A percentile compares a stretch with the other conserved stretches of the same genome.
Evolutionary conservation across 2,888 invertebrate species (phyloP).

Genomic region (Eremobia ochroleuca): DNA sequence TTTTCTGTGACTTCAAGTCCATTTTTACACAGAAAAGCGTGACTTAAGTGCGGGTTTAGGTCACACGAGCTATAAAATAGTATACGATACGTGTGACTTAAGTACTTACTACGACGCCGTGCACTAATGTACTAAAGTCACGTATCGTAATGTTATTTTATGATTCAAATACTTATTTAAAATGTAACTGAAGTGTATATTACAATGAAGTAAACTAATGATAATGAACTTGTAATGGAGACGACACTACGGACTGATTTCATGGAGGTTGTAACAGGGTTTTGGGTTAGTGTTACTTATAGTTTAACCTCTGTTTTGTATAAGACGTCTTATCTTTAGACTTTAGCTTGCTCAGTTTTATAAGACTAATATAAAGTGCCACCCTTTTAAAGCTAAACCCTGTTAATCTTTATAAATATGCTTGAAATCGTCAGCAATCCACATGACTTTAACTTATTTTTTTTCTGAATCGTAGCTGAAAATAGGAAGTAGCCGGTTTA

Average conservation of each 20-base stretch:
- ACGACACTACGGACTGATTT: background rate
- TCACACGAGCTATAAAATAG: background rate
- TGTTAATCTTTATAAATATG: background rate
- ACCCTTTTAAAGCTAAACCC: background rate
- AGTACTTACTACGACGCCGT: too few relatives aligned
- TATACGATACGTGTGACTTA: background rate
- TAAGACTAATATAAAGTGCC: background rate
- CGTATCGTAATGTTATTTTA: background rate
- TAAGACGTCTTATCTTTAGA: background rate
- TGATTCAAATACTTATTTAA: background rate
- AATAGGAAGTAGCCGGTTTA: background rate
- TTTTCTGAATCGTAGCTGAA: background rate
- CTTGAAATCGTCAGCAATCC: too few relatives aligned
- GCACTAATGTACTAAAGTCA: background rate
- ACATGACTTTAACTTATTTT: background rate
- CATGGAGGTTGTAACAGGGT: constrained; percentile 8
- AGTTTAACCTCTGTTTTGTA: constrained; percentile 6
- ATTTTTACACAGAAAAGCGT: too few relatives aligned
- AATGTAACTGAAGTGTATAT: background rate
- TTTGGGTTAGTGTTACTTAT: background rate
- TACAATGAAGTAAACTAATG: background rate
- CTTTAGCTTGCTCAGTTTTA: background rate
- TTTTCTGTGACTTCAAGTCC: too few relatives aligned
- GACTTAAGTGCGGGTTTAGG: background rate
- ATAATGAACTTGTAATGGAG: background rate